These are phyloP conservation scores for Conchocele bisecta DNA, from an alignment of 2,888 invertebrate species.

Conservation along the genomic window DNA sequence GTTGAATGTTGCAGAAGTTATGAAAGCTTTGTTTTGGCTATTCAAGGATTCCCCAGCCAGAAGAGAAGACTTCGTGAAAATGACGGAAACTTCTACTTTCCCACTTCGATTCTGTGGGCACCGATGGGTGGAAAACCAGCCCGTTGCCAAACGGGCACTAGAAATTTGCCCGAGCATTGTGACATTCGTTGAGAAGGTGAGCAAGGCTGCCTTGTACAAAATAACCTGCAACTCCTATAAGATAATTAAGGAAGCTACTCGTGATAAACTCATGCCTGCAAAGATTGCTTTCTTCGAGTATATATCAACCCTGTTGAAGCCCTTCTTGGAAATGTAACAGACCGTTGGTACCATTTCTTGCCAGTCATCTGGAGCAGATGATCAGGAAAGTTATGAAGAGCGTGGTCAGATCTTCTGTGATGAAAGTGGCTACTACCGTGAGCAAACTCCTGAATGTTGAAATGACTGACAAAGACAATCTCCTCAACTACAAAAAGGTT, in stretches of 20 bases:
- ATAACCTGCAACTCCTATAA: background rate
- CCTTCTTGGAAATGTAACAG: too few relatives aligned
- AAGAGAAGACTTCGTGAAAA: conserved; percentile 8
- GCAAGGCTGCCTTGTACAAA: background rate
- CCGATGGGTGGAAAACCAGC: conserved; percentile 36
- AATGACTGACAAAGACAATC: too few relatives aligned
- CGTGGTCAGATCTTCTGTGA: too few relatives aligned
- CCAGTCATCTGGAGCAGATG: too few relatives aligned
- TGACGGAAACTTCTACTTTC: conserved; percentile 31
- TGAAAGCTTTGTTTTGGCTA: conserved; percentile 63
- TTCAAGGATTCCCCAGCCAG: conserved; percentile 71
- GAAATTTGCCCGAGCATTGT: conserved; percentile 19
- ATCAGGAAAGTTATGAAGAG: too few relatives aligned
- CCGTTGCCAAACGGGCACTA: conserved; percentile 11
- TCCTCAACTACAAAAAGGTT: too few relatives aligned
- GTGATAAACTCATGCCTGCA: background rate
- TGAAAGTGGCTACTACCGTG: too few relatives aligned
- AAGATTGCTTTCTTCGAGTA: background rate
- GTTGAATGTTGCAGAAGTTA: conserved; percentile 55
- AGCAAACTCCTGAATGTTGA: too few relatives aligned
- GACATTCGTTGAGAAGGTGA: conserved; percentile 14
- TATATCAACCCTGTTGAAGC: background rate
- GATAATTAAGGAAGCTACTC: background rate
- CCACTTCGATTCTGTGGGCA: conserved; percentile 61
- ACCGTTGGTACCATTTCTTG: too few relatives aligned